Evolutionary conservation across 2,888 invertebrate species (phyloP).

Genomic region (Zootermopsis nevadensis): DNA sequence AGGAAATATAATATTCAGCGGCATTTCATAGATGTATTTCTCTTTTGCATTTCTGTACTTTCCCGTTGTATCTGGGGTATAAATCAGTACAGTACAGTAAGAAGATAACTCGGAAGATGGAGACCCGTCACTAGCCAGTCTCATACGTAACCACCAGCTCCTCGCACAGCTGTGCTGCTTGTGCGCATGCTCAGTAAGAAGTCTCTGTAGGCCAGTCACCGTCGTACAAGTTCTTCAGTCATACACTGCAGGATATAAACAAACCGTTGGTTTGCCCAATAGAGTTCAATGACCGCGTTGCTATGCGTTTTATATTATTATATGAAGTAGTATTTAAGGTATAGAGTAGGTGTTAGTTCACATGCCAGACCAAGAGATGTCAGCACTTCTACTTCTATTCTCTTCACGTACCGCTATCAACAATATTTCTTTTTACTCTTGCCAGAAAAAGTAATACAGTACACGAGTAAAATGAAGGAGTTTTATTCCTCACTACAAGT

Average conservation of each 20-base stretch:
- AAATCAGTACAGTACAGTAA: neutral
- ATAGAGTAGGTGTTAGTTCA: constrained; percentile 2
- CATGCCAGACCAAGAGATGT: neutral
- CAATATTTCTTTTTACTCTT: neutral
- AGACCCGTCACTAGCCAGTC: neutral
- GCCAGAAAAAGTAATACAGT: neutral
- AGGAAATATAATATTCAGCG: too few relatives aligned
- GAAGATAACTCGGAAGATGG: neutral
- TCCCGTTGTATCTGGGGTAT: neutral
- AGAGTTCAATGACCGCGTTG: constrained; percentile 32
- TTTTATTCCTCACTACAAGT: neutral
- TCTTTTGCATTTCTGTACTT: too few relatives aligned
- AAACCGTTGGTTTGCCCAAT: constrained; percentile 37
- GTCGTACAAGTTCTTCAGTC: constrained; percentile 1
- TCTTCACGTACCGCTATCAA: neutral
- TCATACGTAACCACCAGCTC: neutral
- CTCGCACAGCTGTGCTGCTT: neutral
- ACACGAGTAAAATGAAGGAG: neutral
- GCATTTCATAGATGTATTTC: too few relatives aligned
- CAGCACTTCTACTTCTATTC: neutral
- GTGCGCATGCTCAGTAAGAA: neutral
- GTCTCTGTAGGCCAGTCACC: neutral
- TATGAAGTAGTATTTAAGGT: neutral
- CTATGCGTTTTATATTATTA: constrained; percentile 24
- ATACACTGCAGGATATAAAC: constrained; percentile 35